Evolutionary conservation across 2,888 invertebrate genomes (phyloP), one percentile per base, ranked within the genome.

Genomic region (Taphrorychus bicolor): DNA sequence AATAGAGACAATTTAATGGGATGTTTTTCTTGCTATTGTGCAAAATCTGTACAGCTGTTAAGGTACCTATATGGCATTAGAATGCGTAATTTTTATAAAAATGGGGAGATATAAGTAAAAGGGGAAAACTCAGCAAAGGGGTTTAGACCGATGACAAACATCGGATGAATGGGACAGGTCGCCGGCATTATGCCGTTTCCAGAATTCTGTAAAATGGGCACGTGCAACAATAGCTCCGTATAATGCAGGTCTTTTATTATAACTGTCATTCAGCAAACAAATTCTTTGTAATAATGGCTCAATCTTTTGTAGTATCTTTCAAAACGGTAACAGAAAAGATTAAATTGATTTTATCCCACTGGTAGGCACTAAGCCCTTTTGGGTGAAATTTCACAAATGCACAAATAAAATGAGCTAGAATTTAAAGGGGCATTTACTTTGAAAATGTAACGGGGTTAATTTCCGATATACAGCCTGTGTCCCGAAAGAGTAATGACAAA

Each of bases 61-160:
- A 76, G 40, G 16, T 14, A 53, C 23, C 74, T 78, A 77, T n/a
- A n/a, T 79, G 75, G 75, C 79, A 78, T 78, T 78, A 78, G 80
- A 81, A 79, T 80, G 76, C 78, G 80, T 81, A 82, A 82, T 82
- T 82, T 81, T 81, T 81, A 78, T 79, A 79, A 80, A 80, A 79
- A 79, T 78, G 79, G 81, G 81, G 74, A 72, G 73, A 78, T 82
- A 81, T 80, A 79, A 80, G 79, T 78, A 80, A 82, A 82, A 81
- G 80, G 80, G 81, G 81, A 79, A 79, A 79, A 79, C 74, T 80
- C 77, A 68, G 73, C 76, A 75, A 82, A 80, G 79, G 80, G 81
- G 79, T 79, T 78, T 56, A 17, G 77, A 73, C 74, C 75, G 77
- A 76, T 78, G 79, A 78, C 78, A 80, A 80, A 80, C 80, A 81